Percentiles rank a stretch among this genome's conserved stretches.
These are phyloP conservation scores for Myiotriccus ornatus DNA, from an alignment of 2,797 vertebrate species.

Conservation along the genomic window DNA sequence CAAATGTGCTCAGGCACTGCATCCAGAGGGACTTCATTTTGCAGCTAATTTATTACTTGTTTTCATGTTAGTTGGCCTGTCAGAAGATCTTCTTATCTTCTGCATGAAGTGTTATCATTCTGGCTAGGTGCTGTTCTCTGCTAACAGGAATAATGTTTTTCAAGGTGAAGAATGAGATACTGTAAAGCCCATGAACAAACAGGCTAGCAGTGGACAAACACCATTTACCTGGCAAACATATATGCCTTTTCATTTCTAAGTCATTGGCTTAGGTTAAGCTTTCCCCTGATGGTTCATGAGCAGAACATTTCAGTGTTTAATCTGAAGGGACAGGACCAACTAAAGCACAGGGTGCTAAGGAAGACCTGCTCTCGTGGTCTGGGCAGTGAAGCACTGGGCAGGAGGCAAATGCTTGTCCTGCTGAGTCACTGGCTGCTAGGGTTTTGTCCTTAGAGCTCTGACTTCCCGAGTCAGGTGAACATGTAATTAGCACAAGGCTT, in stretches of 20 bases:
- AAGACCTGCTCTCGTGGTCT: accelerated
- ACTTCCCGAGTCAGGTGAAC: not conserved
- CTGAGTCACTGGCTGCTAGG: not conserved
- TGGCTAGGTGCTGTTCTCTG: not conserved
- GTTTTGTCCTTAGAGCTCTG: not conserved
- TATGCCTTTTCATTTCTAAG: not conserved
- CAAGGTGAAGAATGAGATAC: not conserved
- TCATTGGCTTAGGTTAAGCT: not conserved
- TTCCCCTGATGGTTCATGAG: not conserved
- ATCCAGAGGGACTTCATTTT: not conserved
- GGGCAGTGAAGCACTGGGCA: not conserved
- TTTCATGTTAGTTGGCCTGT: not conserved
- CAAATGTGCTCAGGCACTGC: not conserved
- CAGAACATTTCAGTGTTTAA: not conserved
- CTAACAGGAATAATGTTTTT: not conserved
- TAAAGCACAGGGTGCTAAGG: not conserved
- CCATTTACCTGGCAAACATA: not conserved
- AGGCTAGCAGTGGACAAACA: not conserved
- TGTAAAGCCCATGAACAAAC: not conserved
- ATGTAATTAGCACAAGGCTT: not conserved
- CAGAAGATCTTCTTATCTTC: not conserved
- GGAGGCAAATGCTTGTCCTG: not conserved
- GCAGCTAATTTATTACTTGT: not conserved
- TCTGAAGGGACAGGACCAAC: not conserved
- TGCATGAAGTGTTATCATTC: not conserved